A percentile compares a stretch with the other conserved stretches of the same genome.
Conservation (phyloP, 2,888 invertebrate species). For the Melieria crassipennis region DNA sequence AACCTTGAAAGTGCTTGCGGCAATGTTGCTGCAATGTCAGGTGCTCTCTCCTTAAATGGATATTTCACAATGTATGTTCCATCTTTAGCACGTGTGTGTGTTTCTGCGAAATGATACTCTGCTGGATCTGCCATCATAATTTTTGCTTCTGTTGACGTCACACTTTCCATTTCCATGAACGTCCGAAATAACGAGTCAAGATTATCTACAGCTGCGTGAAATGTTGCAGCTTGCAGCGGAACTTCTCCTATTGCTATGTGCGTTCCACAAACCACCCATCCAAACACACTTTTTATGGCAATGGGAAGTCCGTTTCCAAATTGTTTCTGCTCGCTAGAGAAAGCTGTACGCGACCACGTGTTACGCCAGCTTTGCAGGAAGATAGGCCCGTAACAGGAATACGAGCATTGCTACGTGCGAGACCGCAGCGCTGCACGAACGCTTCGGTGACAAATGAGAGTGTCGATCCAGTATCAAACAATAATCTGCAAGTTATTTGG, state of each 20-base stretch:
- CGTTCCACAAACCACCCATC: neutral
- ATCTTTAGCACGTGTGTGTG: neutral
- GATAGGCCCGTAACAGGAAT: too few relatives aligned
- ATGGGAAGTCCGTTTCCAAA: too few relatives aligned
- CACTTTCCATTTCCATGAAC: slow-evolving; percentile 8
- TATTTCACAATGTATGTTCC: slow-evolving; percentile 5
- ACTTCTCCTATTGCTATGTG: neutral
- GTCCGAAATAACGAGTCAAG: neutral
- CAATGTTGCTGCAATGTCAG: slow-evolving; percentile 1
- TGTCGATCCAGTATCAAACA: too few relatives aligned
- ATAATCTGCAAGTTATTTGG: neutral
- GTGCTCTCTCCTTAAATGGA: neutral
- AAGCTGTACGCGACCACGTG: too few relatives aligned
- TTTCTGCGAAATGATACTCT: neutral
- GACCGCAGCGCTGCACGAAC: too few relatives aligned
- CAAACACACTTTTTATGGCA: neutral
- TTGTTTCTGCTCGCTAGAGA: too few relatives aligned
- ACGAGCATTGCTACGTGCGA: too few relatives aligned
- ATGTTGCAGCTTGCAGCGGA: neutral
- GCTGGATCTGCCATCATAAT: slow-evolving; percentile 2
- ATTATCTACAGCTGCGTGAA: neutral
- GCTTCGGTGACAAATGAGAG: too few relatives aligned
- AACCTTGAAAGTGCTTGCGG: slow-evolving; percentile 1
- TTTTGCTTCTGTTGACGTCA: neutral
- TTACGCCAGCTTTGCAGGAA: too few relatives aligned